These are phyloP conservation scores for Meta bourneti DNA, from an alignment of 2,888 invertebrate species.

Conservation along the genomic window DNA sequence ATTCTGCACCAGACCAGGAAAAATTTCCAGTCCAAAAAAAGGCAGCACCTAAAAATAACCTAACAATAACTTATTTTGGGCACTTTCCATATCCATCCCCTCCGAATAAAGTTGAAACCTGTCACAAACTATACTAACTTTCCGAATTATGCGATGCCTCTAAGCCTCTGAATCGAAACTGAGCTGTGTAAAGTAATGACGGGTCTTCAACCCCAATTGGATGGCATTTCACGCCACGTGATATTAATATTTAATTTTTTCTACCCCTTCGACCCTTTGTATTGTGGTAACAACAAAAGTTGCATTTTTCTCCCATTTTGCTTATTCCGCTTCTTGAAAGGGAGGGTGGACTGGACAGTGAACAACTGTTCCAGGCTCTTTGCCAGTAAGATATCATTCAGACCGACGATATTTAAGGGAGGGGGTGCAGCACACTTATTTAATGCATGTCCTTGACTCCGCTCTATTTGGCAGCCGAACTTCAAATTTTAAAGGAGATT, in stretches of 20 bases:
- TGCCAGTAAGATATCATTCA: slow-evolving; percentile 50
- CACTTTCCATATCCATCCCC: not conserved
- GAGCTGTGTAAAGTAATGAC: slow-evolving; percentile 17
- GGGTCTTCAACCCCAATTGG: slow-evolving; percentile 54
- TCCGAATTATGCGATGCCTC: not conserved
- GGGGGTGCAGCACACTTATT: not conserved
- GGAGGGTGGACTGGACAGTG: not conserved
- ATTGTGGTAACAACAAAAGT: slow-evolving; percentile 27
- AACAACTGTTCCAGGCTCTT: slow-evolving; percentile 35
- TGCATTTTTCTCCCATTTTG: not conserved
- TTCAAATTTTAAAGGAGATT: slow-evolving; percentile 13
- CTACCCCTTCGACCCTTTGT: not conserved
- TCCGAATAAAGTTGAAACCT: not conserved
- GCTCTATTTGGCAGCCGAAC: slow-evolving; percentile 4
- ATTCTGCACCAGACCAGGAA: no score
- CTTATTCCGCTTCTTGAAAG: not conserved
- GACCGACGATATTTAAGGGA: not conserved
- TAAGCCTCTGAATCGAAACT: slow-evolving; percentile 20
- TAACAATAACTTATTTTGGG: not conserved
- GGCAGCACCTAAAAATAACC: not conserved
- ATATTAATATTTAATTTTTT: slow-evolving; percentile 54
- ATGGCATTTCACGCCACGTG: slow-evolving; percentile 31
- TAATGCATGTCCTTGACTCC: slow-evolving; percentile 10
- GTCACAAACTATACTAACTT: slow-evolving; percentile 1
- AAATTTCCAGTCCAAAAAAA: not conserved